Conservation (phyloP, 2,113 vertebrate species). For the Trogon melanurus region DNA sequence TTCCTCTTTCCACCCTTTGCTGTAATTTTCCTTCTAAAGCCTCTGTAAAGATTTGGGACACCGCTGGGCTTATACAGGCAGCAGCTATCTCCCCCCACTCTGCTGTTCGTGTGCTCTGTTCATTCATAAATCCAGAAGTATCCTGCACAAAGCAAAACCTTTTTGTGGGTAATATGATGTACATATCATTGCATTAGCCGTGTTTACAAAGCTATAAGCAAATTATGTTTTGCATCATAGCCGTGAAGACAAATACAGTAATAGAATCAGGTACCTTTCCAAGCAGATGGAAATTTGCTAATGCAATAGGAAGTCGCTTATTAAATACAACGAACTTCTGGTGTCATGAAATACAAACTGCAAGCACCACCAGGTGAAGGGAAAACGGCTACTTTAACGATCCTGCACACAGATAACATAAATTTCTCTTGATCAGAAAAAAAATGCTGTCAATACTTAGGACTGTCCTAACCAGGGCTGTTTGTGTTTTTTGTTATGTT, state of each 20-base stretch:
- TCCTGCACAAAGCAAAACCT: slow-evolving; percentile 31
- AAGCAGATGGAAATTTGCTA: slow-evolving; percentile 73
- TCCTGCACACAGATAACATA: not conserved
- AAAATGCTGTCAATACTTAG: not conserved
- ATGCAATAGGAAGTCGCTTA: slow-evolving; percentile 73
- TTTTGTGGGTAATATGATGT: slow-evolving; percentile 36
- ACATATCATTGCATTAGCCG: slow-evolving; percentile 67
- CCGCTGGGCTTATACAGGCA: not conserved
- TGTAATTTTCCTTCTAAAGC: not conserved
- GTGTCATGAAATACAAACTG: slow-evolving; percentile 66
- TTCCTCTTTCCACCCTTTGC: not conserved
- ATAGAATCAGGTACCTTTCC: slow-evolving; percentile 72
- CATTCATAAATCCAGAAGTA: slow-evolving; percentile 57
- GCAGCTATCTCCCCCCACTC: not conserved
- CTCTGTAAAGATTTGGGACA: not conserved
- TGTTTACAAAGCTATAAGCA: slow-evolving; percentile 67
- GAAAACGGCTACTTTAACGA: slow-evolving; percentile 20
- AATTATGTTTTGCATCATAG: slow-evolving; percentile 72
- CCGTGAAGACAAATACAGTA: slow-evolving; percentile 62
- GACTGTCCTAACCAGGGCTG: not conserved
- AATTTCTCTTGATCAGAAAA: slow-evolving; percentile 19
- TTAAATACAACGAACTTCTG: slow-evolving; percentile 66
- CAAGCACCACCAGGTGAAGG: slow-evolving; percentile 52
- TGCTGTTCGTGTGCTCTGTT: not conserved
- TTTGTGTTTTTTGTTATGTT: not conserved